These are phyloP conservation scores for Cataglyphis cursor DNA, from an alignment of 2,888 invertebrate species.

Conservation along the genomic window DNA sequence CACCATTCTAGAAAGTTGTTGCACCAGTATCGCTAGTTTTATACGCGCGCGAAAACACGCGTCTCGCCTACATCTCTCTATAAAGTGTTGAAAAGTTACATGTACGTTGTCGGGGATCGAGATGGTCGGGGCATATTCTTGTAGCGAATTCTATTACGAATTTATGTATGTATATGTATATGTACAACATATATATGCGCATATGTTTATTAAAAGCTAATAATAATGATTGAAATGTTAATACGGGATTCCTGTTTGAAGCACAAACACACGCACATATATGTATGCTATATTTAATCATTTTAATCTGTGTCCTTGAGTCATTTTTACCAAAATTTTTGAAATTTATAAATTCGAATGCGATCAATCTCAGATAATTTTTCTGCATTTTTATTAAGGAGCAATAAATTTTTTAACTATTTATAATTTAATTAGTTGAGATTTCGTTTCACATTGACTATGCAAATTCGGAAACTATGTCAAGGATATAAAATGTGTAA, in stretches of 20 bases:
- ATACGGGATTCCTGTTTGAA: not conserved
- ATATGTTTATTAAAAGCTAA: not conserved
- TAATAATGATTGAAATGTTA: not conserved
- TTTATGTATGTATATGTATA: too few species aligned
- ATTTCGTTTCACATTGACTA: not conserved
- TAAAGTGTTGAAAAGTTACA: slow-evolving; percentile 31
- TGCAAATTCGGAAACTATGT: not conserved
- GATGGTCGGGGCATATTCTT: not conserved
- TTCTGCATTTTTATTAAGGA: slow-evolving; percentile 5
- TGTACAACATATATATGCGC: not conserved
- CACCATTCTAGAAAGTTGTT: slow-evolving; percentile 75
- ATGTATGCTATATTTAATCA: not conserved
- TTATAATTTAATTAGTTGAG: not conserved
- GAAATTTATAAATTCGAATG: not conserved
- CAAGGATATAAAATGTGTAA: slow-evolving; percentile 8
- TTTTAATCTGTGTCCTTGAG: not conserved
- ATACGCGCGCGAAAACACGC: slow-evolving; percentile 63
- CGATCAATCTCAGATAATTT: not conserved
- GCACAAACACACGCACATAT: not conserved
- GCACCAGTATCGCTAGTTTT: slow-evolving; percentile 72
- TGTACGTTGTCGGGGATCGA: not conserved
- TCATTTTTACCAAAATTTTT: not conserved
- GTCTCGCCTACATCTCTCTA: slow-evolving; percentile 3
- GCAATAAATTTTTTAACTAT: slow-evolving; percentile 19
- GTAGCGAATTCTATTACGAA: too few species aligned